Evolutionary conservation across 2,888 invertebrate genomes (phyloP).

Genomic region (Meghimatium bilineatum): DNA sequence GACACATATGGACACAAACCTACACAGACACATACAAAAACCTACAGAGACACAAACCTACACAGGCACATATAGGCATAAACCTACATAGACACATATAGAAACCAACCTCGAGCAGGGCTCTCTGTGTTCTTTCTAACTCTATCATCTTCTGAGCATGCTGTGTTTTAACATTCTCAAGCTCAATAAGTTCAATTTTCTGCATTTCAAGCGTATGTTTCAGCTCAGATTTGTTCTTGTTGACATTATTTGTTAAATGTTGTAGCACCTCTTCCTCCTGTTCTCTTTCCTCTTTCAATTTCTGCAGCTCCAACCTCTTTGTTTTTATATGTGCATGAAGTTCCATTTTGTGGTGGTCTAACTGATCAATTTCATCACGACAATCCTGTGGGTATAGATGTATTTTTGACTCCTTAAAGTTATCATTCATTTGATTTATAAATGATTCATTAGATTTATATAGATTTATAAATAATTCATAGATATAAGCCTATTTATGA

Average conservation of each 20-base stretch:
- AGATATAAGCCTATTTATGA: too few relatives aligned
- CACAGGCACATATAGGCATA: too few relatives aligned
- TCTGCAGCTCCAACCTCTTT: slow-evolving; percentile 62
- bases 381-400: too few relatives aligned
- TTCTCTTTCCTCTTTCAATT: slow-evolving; percentile 65
- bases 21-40: too few relatives aligned
- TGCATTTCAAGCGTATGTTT: slow-evolving; percentile 72
- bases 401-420: too few relatives aligned
- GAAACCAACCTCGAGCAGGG: slow-evolving; percentile 64
- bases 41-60: too few relatives aligned
- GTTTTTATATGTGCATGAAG: slow-evolving; percentile 59
- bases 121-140: slow-evolving; percentile 68
- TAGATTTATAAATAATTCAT: too few relatives aligned
- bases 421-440: too few relatives aligned
- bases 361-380: slow-evolving; percentile 59
- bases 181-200: slow-evolving; percentile 66
- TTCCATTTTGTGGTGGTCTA: slow-evolving; percentile 66
- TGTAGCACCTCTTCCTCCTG: slow-evolving; percentile 70
- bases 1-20: too few relatives aligned
- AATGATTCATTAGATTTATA: too few relatives aligned
- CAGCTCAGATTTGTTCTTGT: slow-evolving; percentile 70
- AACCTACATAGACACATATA: not conserved
- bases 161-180: slow-evolving; percentile 67
- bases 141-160: slow-evolving; percentile 66
- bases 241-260: slow-evolving; percentile 66